These are phyloP conservation scores for Addax nasomaculatus DNA, from an alignment of 2,113 vertebrate genomes.

Conservation along the genomic window DNA sequence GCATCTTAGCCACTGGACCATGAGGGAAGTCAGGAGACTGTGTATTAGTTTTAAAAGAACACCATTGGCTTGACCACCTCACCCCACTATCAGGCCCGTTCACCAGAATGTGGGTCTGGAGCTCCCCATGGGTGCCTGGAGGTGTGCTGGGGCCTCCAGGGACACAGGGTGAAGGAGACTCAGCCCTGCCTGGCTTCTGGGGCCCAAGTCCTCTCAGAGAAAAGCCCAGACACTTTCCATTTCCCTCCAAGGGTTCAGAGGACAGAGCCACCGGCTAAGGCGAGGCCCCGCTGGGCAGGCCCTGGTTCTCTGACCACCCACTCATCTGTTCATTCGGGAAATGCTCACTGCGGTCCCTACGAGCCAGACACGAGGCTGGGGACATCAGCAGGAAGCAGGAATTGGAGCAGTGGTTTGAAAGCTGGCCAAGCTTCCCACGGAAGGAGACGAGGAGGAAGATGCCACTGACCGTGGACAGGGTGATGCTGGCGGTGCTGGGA, in stretches of 20 bases:
- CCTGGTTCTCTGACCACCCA: not conserved
- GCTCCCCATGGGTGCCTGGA: fast-evolving
- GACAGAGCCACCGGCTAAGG: not conserved
- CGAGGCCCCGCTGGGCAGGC: not conserved
- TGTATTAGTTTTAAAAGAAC: not conserved
- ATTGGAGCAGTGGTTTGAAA: not conserved
- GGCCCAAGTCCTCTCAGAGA: not conserved
- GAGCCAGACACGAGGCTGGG: not conserved
- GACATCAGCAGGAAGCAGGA: not conserved
- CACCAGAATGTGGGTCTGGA: not conserved
- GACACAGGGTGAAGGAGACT: not conserved
- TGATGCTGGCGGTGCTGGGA: fast-evolving
- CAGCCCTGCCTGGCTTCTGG: not conserved
- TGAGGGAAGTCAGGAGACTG: not conserved
- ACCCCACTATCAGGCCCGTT: not conserved
- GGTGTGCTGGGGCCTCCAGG: not conserved
- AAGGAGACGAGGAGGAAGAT: not conserved
- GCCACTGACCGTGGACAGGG: fast-evolving
- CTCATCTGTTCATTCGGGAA: not conserved
- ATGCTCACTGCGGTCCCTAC: fast-evolving
- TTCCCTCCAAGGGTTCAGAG: not conserved
- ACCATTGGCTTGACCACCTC: not conserved
- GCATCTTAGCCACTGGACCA: not conserved
- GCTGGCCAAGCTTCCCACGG: not conserved
- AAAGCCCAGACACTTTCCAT: not conserved